phyloP scores from a whole-genome alignment of 2,113 vertebrate genomes.

The Catharus minimus region DNA sequence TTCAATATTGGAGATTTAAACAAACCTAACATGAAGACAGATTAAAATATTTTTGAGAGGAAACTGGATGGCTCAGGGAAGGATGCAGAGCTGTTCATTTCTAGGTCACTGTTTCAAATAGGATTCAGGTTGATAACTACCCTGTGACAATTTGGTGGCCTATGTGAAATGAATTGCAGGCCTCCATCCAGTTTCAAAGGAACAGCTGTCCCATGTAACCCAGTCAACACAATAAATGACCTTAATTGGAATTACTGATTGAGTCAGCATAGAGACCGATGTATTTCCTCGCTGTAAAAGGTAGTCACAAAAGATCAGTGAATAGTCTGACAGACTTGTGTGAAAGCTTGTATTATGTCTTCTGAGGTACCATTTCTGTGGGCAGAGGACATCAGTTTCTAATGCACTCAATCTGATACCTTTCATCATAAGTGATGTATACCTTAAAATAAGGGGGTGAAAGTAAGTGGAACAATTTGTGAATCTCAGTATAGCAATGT shows the following conservation, averaged over 20 bases:
- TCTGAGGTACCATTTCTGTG: conserved; percentile 3
- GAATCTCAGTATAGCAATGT: conserved; percentile 4
- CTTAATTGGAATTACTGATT: conserved; percentile 29
- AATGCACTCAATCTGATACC: conserved; percentile 56
- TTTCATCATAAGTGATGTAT: conserved; percentile 47
- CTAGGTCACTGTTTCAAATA: conserved; percentile 46
- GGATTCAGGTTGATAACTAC: not conserved
- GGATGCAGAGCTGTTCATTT: conserved; percentile 42
- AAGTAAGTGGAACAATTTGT: not conserved
- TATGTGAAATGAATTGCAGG: not conserved
- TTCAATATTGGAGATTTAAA: conserved; percentile 82
- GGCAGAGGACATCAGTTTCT: conserved; percentile 55
- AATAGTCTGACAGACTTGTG: not conserved
- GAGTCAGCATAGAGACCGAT: conserved; percentile 42
- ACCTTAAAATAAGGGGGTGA: not conserved
- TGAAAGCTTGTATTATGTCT: not conserved
- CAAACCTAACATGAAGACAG: conserved; percentile 77
- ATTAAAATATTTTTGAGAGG: conserved; percentile 60
- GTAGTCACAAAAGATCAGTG: not conserved
- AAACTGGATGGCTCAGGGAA: conserved; percentile 57
- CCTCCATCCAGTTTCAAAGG: conserved; percentile 64
- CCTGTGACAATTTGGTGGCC: conserved; percentile 14
- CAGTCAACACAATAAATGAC: conserved; percentile 15
- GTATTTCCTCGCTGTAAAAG: conserved; percentile 35
- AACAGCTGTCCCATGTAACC: conserved; percentile 23